Base-by-base conservation (phyloP, 2,797 vertebrate species). In the Parambassis ranga region DNA sequence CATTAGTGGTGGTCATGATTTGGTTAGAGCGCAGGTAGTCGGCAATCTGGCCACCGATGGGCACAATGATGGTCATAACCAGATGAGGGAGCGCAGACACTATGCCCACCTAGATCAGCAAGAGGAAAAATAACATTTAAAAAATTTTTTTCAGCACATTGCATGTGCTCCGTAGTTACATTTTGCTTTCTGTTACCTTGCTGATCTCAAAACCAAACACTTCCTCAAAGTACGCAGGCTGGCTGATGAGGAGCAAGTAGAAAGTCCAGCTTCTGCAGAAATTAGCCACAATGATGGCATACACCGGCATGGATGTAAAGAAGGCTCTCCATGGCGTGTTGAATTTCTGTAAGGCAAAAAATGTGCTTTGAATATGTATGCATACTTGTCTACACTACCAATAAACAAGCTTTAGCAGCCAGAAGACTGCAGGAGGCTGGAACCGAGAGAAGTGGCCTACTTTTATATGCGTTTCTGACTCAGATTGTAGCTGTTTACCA, bases 201-300 rank as follows among this genome's bases (percentile, higher is more conserved):
- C 95, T 97, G 51, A 97, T 96, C 89, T 95, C 94, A 15, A 97
- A 96, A 13, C 94, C 92, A 63, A 97, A 97, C 57, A 97, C 96
- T 59, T 96, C 95, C 85, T 97, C 94, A 4, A 97, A 96, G 84
- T 97, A 97, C 6, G 95, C 96, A 0, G 96, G 96, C 75, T 97
- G 96, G 74, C 95, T 96, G 85, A 97, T 98, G 36, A 97, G 94
- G 10, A 97, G 93, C 84, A 97, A 69, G 76, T 98, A 98, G 90
- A 97, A 97, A 1, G 96, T 98, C 96, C 96, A 98, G 65, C 95
- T 96, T 46, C 96, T 89, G 90, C 96, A 97, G 85, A 98, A 98
- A 77, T 97, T 97, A 5, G 95, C 95, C 59, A 97, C 95, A 0
- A 97, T 96, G 79, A 97, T 97, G 82, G 95, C 95, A 1, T 96